Evolutionary conservation across 2,113 vertebrate genomes (phyloP).

Genomic region (Eira barbara): DNA sequence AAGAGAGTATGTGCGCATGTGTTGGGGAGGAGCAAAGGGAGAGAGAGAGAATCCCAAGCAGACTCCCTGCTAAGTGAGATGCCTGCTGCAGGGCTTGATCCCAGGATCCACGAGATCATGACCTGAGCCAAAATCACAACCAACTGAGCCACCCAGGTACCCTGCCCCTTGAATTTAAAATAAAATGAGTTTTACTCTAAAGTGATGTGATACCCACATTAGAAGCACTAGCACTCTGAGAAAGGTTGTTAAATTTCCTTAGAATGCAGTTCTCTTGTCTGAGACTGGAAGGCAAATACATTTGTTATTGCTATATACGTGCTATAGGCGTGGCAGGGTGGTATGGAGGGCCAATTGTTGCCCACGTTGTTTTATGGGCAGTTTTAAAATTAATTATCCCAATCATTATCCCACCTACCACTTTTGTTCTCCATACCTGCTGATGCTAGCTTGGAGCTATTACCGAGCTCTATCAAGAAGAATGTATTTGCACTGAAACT

Average conservation of each 20-base stretch:
- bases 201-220: neutral
- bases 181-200: neutral
- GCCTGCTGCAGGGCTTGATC: neutral
- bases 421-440: neutral
- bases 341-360: neutral
- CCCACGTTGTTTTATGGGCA: neutral
- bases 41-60: neutral
- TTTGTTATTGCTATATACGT: neutral
- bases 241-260: neutral
- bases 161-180: neutral
- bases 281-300: neutral
- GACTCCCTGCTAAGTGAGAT: neutral
- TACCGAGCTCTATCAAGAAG: neutral
- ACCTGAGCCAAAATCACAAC: neutral
- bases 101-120: neutral
- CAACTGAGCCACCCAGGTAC: neutral
- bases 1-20: neutral
- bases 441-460: neutral
- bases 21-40: neutral
- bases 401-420: neutral
- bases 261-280: neutral
- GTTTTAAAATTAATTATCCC: neutral
- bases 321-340: neutral
- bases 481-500: neutral
- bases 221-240: neutral